Evolutionary conservation across 2,888 invertebrate genomes (phyloP).

Genomic region (Auanema freiburgensis): DNA sequence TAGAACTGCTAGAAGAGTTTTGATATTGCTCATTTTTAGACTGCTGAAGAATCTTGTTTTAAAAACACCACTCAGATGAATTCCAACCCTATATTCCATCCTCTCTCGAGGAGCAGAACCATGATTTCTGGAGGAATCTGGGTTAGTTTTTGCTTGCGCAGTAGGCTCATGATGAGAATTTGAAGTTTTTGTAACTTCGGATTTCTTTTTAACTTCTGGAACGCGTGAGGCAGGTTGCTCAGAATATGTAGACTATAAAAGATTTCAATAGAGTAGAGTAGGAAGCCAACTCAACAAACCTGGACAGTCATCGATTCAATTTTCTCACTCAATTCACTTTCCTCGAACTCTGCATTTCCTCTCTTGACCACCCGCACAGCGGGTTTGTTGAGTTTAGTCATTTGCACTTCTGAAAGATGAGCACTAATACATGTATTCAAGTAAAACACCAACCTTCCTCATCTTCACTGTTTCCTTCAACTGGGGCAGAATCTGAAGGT

Average conservation of each 20-base stretch:
- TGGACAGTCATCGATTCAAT: slow-evolving; percentile 1
- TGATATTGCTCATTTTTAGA: no score
- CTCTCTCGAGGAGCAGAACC: no score
- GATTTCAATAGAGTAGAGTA: not conserved
- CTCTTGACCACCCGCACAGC: slow-evolving; percentile 34
- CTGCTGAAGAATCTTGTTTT: no score
- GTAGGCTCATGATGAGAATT: no score
- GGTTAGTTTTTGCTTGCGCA: no score
- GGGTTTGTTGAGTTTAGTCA: slow-evolving; percentile 46
- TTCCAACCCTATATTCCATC: no score
- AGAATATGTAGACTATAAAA: no score
- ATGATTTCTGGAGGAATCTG: no score
- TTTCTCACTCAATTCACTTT: slow-evolving; percentile 3
- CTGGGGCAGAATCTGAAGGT: slow-evolving; percentile 15
- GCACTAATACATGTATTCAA: slow-evolving; percentile 7
- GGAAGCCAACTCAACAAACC: not conserved
- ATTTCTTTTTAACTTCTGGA: no score
- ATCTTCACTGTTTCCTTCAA: slow-evolving; percentile 44
- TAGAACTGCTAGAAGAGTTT: not conserved
- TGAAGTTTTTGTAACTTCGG: no score
- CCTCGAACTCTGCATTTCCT: slow-evolving; percentile 9
- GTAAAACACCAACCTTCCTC: slow-evolving; percentile 34
- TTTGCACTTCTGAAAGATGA: slow-evolving; percentile 38
- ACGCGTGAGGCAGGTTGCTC: no score
- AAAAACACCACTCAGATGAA: no score